A percentile compares a stretch with the other conserved stretches of the same genome.
Conservation (phyloP, 2,113 vertebrate genomes). For the Laterallus jamaicensis region DNA sequence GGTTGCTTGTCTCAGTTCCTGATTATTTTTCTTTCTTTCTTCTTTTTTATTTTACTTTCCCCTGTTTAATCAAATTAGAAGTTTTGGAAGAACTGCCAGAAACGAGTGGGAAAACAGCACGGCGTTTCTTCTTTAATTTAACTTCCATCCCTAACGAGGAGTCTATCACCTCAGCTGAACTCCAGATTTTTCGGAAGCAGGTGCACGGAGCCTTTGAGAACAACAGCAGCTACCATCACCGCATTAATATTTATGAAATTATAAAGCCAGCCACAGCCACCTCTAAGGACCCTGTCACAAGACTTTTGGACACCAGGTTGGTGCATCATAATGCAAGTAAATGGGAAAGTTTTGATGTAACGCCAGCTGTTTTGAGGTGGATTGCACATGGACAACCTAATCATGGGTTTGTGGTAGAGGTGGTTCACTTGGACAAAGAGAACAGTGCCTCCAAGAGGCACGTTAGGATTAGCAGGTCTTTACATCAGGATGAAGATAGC, state of each 20-base stretch:
- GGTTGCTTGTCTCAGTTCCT: constrained; percentile 30
- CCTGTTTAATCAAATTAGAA: constrained; percentile 77
- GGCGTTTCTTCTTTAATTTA: constrained; percentile 97
- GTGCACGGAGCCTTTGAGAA: constrained; percentile 79
- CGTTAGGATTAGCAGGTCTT: constrained; percentile 94
- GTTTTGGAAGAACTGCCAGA: constrained; percentile 91
- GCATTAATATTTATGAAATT: constrained; percentile 99
- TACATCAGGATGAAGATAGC: constrained; percentile 88
- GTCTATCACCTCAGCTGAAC: constrained; percentile 93
- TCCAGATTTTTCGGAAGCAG: constrained; percentile 93
- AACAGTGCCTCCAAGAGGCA: constrained; percentile 82
- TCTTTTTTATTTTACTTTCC: not conserved
- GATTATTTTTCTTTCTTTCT: not conserved
- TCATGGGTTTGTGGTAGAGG: constrained; percentile 94
- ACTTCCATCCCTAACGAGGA: constrained; percentile 91
- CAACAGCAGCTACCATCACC: constrained; percentile 82
- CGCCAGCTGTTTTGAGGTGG: constrained; percentile 91
- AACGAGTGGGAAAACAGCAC: constrained; percentile 86
- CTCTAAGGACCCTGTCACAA: constrained; percentile 83
- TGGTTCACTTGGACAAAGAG: constrained; percentile 84
- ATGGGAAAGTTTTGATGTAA: constrained; percentile 98
- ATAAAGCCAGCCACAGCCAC: constrained; percentile 80
- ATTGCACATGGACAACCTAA: constrained; percentile 88
- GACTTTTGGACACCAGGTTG: constrained; percentile 95
- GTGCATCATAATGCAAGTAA: constrained; percentile 91